Evolutionary conservation across 2,888 invertebrate species (phyloP).

Genomic region (Eutolmus rufibarbis): DNA sequence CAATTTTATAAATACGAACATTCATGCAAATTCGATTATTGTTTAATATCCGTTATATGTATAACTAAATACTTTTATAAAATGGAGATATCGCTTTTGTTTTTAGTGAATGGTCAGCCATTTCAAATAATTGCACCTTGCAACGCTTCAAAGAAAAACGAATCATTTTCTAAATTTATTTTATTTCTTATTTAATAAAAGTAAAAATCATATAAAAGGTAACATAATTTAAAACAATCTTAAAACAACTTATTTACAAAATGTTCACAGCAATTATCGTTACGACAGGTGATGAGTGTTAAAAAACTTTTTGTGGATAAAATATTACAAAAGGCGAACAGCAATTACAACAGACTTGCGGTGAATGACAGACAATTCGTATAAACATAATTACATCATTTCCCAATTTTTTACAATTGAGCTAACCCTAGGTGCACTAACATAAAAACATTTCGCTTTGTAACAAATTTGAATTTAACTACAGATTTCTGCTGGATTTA

Average conservation of each 20-base stretch:
- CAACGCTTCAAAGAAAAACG: neutral
- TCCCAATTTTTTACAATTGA: neutral
- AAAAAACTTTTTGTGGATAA: conserved; percentile 13
- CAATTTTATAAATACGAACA: too few relatives aligned
- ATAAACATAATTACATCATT: conserved; percentile 17
- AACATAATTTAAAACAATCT: conserved; percentile 36
- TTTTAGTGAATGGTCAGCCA: too few relatives aligned
- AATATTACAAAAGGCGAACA: conserved; percentile 17
- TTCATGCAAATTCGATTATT: too few relatives aligned
- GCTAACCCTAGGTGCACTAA: neutral
- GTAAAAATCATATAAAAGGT: conserved; percentile 37
- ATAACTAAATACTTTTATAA: too few relatives aligned
- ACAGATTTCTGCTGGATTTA: neutral
- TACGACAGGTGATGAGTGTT: conserved; percentile 18
- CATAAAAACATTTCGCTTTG: conserved; percentile 3
- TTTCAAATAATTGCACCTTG: too few relatives aligned
- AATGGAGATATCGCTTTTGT: too few relatives aligned
- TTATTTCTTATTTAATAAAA: conserved; percentile 31
- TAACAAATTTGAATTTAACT: conserved; percentile 16
- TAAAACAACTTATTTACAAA: conserved; percentile 37
- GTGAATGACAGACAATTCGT: neutral
- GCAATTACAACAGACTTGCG: conserved; percentile 6
- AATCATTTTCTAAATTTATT: neutral
- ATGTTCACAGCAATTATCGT: conserved; percentile 32
- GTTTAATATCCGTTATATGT: too few relatives aligned